Conservation (phyloP, 2,113 vertebrate genomes). For the Chloroceryle aenea region DNA sequence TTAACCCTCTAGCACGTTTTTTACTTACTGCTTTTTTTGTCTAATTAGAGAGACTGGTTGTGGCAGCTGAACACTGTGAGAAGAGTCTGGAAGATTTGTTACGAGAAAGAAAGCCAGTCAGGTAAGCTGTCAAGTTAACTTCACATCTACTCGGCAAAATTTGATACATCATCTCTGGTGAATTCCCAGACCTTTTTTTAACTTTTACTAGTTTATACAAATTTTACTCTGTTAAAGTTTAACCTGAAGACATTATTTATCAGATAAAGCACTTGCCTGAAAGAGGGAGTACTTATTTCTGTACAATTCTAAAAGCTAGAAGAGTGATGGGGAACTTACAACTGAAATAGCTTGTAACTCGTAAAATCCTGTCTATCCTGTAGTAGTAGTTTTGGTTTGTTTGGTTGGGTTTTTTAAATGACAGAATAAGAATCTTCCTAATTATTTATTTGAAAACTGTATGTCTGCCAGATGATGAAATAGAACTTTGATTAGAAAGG, state of each 20-base stretch:
- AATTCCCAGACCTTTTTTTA: background rate
- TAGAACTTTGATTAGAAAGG: background rate
- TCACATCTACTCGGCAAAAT: background rate
- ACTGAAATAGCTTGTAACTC: background rate
- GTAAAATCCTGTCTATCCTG: background rate
- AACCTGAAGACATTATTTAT: background rate
- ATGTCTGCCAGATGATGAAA: background rate
- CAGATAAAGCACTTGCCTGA: background rate
- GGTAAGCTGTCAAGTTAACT: constrained; percentile 75
- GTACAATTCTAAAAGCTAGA: background rate
- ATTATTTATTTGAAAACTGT: background rate
- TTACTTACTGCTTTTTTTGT: background rate
- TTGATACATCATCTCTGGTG: background rate
- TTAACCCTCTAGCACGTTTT: background rate
- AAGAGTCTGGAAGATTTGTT: constrained; percentile 87
- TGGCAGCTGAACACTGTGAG: constrained; percentile 94
- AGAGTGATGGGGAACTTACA: background rate
- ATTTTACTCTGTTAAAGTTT: background rate
- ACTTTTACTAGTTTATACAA: background rate
- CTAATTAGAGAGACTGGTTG: constrained; percentile 89
- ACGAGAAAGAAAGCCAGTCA: constrained; percentile 82
- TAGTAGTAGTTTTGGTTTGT: background rate
- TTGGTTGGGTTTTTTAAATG: background rate
- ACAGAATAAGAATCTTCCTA: background rate
- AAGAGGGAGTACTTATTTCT: background rate